These are phyloP conservation scores for Channa argus DNA, from an alignment of 2,113 vertebrate genomes.

Conservation along the genomic window DNA sequence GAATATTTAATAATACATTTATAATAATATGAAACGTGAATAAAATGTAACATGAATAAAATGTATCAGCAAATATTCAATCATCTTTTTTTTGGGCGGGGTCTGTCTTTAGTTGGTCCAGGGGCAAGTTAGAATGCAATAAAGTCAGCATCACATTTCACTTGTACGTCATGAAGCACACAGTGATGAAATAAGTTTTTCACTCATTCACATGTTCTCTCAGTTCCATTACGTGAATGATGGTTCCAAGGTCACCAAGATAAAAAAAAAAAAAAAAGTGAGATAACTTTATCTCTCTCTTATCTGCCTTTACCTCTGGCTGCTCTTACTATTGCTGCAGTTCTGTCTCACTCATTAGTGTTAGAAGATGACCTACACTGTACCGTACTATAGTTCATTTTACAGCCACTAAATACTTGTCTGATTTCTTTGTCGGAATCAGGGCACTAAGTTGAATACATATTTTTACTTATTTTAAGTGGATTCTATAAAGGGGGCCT, in stretches of 20 bases:
- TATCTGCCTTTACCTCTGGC: constrained; percentile 7
- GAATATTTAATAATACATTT: too few species aligned
- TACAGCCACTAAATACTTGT: not conserved
- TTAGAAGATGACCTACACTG: too few species aligned
- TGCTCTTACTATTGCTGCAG: not conserved
- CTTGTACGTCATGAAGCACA: not conserved
- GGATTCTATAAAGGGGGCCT: too few species aligned
- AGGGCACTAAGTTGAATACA: not conserved
- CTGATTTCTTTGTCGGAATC: not conserved
- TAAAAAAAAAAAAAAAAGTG: constrained; percentile 28
- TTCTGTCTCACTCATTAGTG: too few species aligned
- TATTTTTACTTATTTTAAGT: too few species aligned
- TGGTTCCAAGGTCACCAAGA: constrained; percentile 32
- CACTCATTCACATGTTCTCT: constrained; percentile 2
- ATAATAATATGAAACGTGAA: too few species aligned
- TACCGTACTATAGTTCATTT: not conserved
- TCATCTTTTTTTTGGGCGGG: too few species aligned
- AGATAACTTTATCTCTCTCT: constrained; percentile 37
- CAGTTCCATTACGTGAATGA: constrained; percentile 7
- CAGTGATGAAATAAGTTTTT: constrained; percentile 3
- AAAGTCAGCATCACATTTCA: too few species aligned
- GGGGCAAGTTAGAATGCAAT: too few species aligned
- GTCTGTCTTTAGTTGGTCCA: too few species aligned
- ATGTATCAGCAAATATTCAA: too few species aligned
- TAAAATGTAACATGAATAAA: too few species aligned